A percentile compares a stretch with the other conserved stretches of the same genome.
Conservation (phyloP, 2,113 vertebrate species). For the Porphyrio hochstetteri region DNA sequence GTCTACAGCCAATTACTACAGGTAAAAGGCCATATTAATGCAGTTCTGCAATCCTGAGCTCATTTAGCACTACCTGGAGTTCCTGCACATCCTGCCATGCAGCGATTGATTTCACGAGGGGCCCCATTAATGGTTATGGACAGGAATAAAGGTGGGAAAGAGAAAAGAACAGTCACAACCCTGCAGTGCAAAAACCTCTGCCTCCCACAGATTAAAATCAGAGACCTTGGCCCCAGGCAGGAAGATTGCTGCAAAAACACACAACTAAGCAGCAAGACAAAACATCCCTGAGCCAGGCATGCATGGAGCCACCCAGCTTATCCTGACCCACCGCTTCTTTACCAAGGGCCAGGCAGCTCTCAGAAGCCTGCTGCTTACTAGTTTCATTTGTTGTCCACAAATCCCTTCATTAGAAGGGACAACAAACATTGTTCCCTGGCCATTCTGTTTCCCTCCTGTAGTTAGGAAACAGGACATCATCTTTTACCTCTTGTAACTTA, state of each 20-base stretch:
- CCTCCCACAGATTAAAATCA: background rate
- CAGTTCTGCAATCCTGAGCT: background rate
- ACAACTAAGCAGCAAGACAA: rapidly evolving
- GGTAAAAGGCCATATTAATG: background rate
- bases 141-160: background rate
- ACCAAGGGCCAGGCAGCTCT: rapidly evolving
- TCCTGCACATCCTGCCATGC: background rate
- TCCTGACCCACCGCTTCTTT: background rate
- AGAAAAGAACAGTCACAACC: background rate
- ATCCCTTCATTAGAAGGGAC: background rate
- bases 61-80: background rate
- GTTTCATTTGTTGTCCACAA: background rate
- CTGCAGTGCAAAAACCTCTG: background rate
- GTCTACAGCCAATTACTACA: background rate
- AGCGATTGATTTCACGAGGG: background rate
- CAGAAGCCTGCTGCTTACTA: background rate
- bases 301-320: background rate
- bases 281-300: rapidly evolving
- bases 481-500: background rate
- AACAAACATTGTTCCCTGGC: background rate
- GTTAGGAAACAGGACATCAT: background rate
- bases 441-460: background rate
- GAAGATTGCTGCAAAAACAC: background rate
- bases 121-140: background rate
- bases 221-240: background rate